phyloP scores from a whole-genome alignment of 2,113 vertebrate genomes.

The Labeo rohita region DNA sequence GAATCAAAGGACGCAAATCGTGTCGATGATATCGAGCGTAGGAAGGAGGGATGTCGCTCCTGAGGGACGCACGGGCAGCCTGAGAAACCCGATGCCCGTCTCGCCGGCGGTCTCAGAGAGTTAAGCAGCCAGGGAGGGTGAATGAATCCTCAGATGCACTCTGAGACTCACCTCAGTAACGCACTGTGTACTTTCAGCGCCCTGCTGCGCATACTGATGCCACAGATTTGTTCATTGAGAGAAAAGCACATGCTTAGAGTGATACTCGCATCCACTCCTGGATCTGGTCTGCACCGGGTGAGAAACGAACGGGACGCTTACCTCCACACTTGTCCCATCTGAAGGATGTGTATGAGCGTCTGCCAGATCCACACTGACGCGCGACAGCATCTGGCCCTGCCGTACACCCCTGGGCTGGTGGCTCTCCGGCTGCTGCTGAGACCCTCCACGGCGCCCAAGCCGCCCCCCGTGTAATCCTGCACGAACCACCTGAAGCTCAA shows the following conservation, averaged over 20 bases:
- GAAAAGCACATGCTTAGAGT: slow-evolving; percentile 7
- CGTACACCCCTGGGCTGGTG: slow-evolving; percentile 70
- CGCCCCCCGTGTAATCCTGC: slow-evolving; percentile 95
- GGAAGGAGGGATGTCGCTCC: slow-evolving; percentile 55
- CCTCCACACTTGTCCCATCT: slow-evolving; percentile 98
- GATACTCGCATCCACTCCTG: not conserved
- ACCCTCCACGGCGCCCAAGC: slow-evolving; percentile 94
- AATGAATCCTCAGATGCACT: slow-evolving; percentile 64
- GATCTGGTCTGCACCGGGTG: slow-evolving; percentile 64
- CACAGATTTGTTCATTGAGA: slow-evolving; percentile 17
- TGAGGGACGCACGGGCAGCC: slow-evolving; percentile 44
- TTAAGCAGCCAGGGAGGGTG: slow-evolving; percentile 52
- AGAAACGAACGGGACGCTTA: slow-evolving; percentile 71
- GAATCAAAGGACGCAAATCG: slow-evolving; percentile 1
- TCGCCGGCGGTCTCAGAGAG: slow-evolving; percentile 68
- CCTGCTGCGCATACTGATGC: not conserved
- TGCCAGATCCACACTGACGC: slow-evolving; percentile 96
- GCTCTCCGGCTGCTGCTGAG: slow-evolving; percentile 86
- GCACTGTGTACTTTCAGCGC: slow-evolving; percentile 18
- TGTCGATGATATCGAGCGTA: slow-evolving; percentile 18
- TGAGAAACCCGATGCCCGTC: slow-evolving; percentile 72
- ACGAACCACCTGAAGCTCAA: slow-evolving; percentile 99
- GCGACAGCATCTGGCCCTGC: slow-evolving; percentile 87
- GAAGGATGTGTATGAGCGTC: slow-evolving; percentile 92
- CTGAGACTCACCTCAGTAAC: slow-evolving; percentile 34